Evolutionary conservation across 2,888 invertebrate genomes (phyloP).

Genomic region (Chloromyia formosa): DNA sequence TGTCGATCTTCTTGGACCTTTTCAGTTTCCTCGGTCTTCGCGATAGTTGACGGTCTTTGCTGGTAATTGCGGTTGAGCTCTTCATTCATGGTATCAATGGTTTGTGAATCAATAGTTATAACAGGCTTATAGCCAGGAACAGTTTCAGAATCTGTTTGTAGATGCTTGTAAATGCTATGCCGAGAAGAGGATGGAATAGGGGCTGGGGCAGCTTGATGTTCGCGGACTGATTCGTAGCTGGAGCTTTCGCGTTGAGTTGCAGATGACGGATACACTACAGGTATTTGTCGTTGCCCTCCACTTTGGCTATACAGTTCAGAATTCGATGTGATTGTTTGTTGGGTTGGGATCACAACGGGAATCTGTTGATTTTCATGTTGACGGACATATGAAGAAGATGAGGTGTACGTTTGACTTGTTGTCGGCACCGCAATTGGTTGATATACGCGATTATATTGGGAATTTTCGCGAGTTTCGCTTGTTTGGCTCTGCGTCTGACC

Average conservation of each 20-base stretch:
- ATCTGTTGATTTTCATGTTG: constrained; percentile 28
- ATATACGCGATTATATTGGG: constrained; percentile 21
- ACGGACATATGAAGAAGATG: not conserved
- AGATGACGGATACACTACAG: constrained; percentile 17
- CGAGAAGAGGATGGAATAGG: not conserved
- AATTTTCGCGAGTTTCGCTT: constrained; percentile 11
- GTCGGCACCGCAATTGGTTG: not conserved
- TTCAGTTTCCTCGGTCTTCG: not conserved
- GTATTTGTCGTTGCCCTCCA: constrained; percentile 11
- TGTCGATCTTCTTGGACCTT: constrained; percentile 16
- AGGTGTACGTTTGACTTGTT: constrained; percentile 16
- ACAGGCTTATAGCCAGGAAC: constrained; percentile 59
- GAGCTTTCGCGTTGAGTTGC: constrained; percentile 26
- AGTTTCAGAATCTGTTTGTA: constrained; percentile 54
- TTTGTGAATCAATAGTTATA: constrained; percentile 54
- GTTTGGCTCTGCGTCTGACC: constrained; percentile 6
- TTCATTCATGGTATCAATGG: constrained; percentile 46
- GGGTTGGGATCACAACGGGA: constrained; percentile 33
- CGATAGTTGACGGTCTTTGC: constrained; percentile 14
- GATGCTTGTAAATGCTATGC: constrained; percentile 56
- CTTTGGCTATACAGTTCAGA: constrained; percentile 16
- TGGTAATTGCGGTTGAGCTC: constrained; percentile 16
- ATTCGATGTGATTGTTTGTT: not conserved
- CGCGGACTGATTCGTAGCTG: constrained; percentile 11
- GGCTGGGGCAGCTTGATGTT: not conserved